These are phyloP conservation scores for Drosophila pseudotalamancana DNA, from an alignment of 2,888 invertebrate genomes.

Conservation along the genomic window DNA sequence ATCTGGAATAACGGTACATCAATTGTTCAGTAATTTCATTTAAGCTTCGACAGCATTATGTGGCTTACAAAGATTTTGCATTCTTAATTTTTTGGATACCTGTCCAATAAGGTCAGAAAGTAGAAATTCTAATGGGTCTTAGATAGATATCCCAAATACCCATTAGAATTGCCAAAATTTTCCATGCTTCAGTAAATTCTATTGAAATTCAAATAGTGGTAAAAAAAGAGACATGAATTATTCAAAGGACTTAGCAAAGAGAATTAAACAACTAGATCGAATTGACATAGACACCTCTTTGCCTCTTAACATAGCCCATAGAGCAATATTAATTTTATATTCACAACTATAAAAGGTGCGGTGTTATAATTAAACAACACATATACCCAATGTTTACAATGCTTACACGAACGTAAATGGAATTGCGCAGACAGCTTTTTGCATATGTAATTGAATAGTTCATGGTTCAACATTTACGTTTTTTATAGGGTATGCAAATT, in stretches of 20 bases:
- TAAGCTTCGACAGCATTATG: too few species aligned
- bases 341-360: too few species aligned
- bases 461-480: neutral
- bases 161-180: conserved; percentile 3
- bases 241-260: neutral
- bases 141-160: neutral
- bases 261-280: neutral
- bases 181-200: neutral
- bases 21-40: too few species aligned
- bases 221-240: neutral
- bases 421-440: neutral
- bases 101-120: too few species aligned
- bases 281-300: neutral
- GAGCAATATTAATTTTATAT: too few species aligned
- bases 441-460: neutral
- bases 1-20: too few species aligned
- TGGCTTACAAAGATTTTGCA: too few species aligned
- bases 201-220: neutral
- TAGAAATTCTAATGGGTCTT: too few species aligned
- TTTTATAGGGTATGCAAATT: conserved; percentile 22
- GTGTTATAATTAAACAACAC: too few species aligned
- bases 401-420: neutral
- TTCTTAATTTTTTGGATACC: too few species aligned
- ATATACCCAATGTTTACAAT: neutral
- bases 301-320: neutral